Evolutionary conservation across 2,888 invertebrate species (phyloP).

Genomic region (Chydorus sphaericus): DNA sequence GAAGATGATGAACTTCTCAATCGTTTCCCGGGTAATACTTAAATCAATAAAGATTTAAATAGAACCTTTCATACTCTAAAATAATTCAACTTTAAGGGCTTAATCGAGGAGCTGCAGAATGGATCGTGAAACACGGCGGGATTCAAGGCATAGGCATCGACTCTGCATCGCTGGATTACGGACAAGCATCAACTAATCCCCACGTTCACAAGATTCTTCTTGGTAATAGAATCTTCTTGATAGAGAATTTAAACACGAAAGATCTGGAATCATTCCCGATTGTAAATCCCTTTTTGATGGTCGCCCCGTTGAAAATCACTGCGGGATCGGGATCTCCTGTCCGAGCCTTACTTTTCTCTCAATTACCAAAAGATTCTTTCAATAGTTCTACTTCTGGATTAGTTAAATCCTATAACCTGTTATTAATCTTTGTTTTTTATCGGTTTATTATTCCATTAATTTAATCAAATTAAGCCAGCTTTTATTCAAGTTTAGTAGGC

Average conservation of each 20-base stretch:
- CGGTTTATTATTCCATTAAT: too few relatives aligned
- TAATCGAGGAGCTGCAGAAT: slow-evolving; percentile 45
- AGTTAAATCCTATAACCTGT: too few relatives aligned
- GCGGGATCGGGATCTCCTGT: slow-evolving; percentile 30
- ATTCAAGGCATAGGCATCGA: slow-evolving; percentile 50
- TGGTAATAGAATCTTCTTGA: slow-evolving; percentile 32
- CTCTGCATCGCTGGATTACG: slow-evolving; percentile 45
- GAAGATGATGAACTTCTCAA: slow-evolving; percentile 12
- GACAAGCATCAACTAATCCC: slow-evolving; percentile 32
- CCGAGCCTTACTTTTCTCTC: too few relatives aligned
- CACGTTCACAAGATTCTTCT: slow-evolving; percentile 38
- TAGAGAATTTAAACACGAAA: slow-evolving; percentile 41
- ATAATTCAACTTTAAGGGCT: too few relatives aligned
- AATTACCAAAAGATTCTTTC: too few relatives aligned
- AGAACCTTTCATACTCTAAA: too few relatives aligned
- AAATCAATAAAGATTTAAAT: background rate
- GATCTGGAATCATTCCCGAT: slow-evolving; percentile 26
- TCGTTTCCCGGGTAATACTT: slow-evolving; percentile 20
- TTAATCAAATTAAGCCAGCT: too few relatives aligned
- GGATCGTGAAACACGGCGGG: slow-evolving; percentile 39
- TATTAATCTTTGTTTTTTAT: too few relatives aligned
- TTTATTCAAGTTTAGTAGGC: too few relatives aligned
- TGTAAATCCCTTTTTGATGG: slow-evolving; percentile 15
- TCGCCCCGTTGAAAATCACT: slow-evolving; percentile 40
- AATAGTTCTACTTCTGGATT: too few relatives aligned